These are phyloP conservation scores for Cybosia mesomella DNA, from an alignment of 2,888 invertebrate genomes.

Conservation along the genomic window DNA sequence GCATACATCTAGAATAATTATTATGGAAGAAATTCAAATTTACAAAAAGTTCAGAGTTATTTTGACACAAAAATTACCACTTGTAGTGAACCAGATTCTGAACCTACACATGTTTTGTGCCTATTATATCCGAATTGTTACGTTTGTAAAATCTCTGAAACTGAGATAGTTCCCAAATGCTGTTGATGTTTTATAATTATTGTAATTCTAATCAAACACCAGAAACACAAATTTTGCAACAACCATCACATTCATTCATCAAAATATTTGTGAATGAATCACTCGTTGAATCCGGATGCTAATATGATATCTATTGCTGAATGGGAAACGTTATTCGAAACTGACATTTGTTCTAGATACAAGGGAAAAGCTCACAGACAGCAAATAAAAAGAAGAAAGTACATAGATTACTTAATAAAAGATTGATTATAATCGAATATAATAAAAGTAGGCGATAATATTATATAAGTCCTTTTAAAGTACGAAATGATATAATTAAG, in stretches of 20 bases:
- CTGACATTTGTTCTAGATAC: background rate
- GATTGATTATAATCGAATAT: background rate
- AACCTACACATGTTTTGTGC: too few relatives aligned
- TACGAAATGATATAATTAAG: background rate
- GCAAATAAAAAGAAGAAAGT: background rate
- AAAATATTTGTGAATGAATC: slow-evolving; percentile 13
- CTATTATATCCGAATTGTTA: background rate
- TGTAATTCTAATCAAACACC: too few relatives aligned
- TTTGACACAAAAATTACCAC: background rate
- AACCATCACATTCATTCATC: background rate
- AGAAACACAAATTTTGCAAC: too few relatives aligned
- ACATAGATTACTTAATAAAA: background rate
- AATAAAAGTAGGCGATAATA: background rate
- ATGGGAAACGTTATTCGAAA: background rate
- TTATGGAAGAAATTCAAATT: slow-evolving; percentile 5
- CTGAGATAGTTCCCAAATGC: too few relatives aligned
- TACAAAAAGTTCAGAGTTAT: too few relatives aligned
- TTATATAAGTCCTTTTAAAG: background rate
- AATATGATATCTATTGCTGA: background rate
- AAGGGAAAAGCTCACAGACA: background rate
- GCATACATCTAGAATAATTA: slow-evolving; percentile 23
- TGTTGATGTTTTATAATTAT: too few relatives aligned
- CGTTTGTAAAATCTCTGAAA: background rate
- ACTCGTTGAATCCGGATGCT: slow-evolving; percentile 4
- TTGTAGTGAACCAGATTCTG: too few relatives aligned